These are phyloP conservation scores for Tetramorium alpestre DNA, from an alignment of 1,140 invertebrate genomes.

Conservation along the genomic window DNA sequence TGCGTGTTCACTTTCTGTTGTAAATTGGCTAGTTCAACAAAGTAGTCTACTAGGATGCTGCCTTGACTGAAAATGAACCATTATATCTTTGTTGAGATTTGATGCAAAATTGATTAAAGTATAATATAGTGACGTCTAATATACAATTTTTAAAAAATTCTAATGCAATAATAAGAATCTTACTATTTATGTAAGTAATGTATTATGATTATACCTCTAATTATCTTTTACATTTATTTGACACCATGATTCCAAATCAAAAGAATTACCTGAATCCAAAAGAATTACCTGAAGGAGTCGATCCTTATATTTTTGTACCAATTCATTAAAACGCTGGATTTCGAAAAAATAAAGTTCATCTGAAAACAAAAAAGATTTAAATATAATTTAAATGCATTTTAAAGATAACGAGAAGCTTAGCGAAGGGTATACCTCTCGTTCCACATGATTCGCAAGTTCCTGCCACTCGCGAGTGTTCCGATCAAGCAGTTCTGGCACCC, in stretches of 20 bases:
- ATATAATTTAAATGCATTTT: background rate
- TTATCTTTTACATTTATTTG: background rate
- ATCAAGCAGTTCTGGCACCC: constrained; percentile 94
- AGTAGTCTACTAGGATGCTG: constrained; percentile 95
- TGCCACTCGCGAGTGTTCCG: constrained; percentile 95
- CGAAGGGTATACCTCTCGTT: constrained; percentile 88
- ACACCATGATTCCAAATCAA: background rate
- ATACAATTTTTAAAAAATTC: background rate
- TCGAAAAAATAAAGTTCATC: constrained; percentile 93
- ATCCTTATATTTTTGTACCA: constrained; percentile 95
- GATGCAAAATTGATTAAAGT: background rate
- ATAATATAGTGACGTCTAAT: background rate
- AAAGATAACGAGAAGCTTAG: background rate
- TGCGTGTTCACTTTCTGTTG: constrained; percentile 92
- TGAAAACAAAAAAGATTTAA: constrained; percentile 83
- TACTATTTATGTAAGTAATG: background rate
- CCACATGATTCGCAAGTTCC: constrained; percentile 91
- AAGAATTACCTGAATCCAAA: constrained; percentile 88
- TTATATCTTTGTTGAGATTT: background rate
- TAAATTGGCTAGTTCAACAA: constrained; percentile 92
- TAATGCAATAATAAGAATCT: background rate
- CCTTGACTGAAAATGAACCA: constrained; percentile 87
- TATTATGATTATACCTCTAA: background rate
- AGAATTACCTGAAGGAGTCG: constrained; percentile 91
- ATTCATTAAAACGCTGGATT: constrained; percentile 90